A percentile compares a stretch with the other conserved stretches of the same genome.
These are phyloP conservation scores for Perizoma flavofasciatum DNA, from an alignment of 2,888 invertebrate genomes.

Conservation along the genomic window DNA sequence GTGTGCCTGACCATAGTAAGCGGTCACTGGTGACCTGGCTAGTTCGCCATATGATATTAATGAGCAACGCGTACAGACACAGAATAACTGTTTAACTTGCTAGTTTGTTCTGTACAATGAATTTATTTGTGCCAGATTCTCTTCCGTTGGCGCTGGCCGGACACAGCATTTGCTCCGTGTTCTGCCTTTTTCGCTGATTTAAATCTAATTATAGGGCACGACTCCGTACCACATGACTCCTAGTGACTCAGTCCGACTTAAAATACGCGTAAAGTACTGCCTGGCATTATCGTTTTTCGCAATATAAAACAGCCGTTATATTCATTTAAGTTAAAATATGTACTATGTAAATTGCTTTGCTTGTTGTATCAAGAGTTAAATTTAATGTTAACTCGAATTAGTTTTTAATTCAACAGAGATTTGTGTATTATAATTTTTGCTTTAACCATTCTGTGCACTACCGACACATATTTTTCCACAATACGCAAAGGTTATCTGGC, in stretches of 20 bases:
- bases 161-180: slow-evolving; percentile 57
- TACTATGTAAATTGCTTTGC: neutral
- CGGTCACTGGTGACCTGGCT: slow-evolving; percentile 58
- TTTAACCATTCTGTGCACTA: no score
- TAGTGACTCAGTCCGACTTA: slow-evolving; percentile 70
- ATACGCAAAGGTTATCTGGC: no score
- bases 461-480: no score
- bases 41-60: slow-evolving; percentile 58
- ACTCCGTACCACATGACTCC: slow-evolving; percentile 69
- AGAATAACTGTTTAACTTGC: slow-evolving; percentile 9
- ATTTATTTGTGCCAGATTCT: slow-evolving; percentile 73
- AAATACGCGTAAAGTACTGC: slow-evolving; percentile 36
- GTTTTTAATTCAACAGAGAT: no score
- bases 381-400: no score
- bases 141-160: slow-evolving; percentile 72
- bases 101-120: slow-evolving; percentile 60
- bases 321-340: neutral
- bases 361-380: neutral
- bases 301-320: neutral
- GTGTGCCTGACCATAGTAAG: slow-evolving; percentile 58
- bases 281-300: slow-evolving; percentile 7
- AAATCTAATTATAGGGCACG: slow-evolving; percentile 79
- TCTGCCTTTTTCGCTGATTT: slow-evolving; percentile 78
- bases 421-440: no score
- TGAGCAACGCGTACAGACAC: slow-evolving; percentile 52